Base-by-base conservation (phyloP, 2,888 invertebrate genomes). In the Melieria omissa region DNA sequence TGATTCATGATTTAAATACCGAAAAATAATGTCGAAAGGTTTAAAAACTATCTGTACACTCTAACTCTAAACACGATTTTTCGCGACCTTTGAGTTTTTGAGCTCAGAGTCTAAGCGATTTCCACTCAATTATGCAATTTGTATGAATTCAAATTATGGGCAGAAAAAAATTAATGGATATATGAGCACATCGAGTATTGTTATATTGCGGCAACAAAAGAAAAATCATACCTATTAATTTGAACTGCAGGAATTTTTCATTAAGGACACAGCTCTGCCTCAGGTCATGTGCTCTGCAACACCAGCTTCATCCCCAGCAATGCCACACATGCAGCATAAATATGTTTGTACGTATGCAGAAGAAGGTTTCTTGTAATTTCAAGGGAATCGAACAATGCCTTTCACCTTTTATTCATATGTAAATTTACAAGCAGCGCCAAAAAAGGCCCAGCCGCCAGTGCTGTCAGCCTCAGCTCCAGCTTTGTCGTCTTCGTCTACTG, bases 161-260 rank as follows among this genome's bases (percentile, higher is more conserved):
- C 29, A 29, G 29, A 29, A 29, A 29, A 29, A 29, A 29, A 29
- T 29, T 29, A 29, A 29, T 29, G 29, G 1, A 1, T 29, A 29
- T 29, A 29, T 29, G 29, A 29, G 29, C 29, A 29, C 29, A 29
- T 29, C 29, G 29, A 29, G 29, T 29, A 29, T 29, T 29, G 29
- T 29, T 29, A 29, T 29, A 29, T 29, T 1, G 29, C 45, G 12
- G 16, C 65, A 78, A 79, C 77, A 81, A 80, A 78, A 80, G 78
- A 80, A 80, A 83, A 82, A 79, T 80, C 79, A 78, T 79, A 72
- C 77, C 83, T 78, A 83, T 82, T 83, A 83, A 83, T 82, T 80
- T 80, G 78, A 80, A 82, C 82, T 80, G 78, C 72, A 74, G 84
- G 83, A 83, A 84, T 83, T 84, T 83, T 83, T 83, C 80, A 83